Conservation (phyloP, 2,113 vertebrate genomes). For the Nesospiza acunhae region DNA sequence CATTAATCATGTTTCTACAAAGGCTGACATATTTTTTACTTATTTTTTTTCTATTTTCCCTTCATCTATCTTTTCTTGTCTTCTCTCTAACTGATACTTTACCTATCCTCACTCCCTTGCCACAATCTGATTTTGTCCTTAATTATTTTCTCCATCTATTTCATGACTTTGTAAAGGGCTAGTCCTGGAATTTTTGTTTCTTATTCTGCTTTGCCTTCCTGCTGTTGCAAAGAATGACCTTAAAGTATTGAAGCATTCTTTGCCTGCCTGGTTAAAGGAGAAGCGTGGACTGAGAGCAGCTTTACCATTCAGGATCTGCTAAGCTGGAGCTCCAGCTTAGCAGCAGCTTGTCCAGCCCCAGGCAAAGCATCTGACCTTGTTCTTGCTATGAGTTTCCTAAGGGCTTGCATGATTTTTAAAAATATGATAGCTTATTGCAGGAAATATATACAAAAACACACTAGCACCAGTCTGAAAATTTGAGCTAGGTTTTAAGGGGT, state of each 20-base stretch:
- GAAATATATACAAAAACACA: not conserved
- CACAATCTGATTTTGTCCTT: not conserved
- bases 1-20: not conserved
- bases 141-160: not conserved
- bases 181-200: not conserved
- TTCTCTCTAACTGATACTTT: not conserved
- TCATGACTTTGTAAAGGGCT: not conserved
- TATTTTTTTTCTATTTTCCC: not conserved
- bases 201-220: not conserved
- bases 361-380: not conserved
- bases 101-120: not conserved
- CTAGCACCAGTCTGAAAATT: not conserved
- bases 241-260: not conserved
- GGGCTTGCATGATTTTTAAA: not conserved
- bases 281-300: rapidly evolving
- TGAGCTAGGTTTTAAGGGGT: not conserved
- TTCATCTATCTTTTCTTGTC: not conserved
- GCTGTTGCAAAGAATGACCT: not conserved
- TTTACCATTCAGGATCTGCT: not conserved
- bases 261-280: not conserved
- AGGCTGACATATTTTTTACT: not conserved
- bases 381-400: not conserved
- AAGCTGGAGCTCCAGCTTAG: not conserved
- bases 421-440: not conserved
- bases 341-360: not conserved